Conservation (phyloP, 2,797 vertebrate genomes). For the Phyllotis vaccarum region DNA sequence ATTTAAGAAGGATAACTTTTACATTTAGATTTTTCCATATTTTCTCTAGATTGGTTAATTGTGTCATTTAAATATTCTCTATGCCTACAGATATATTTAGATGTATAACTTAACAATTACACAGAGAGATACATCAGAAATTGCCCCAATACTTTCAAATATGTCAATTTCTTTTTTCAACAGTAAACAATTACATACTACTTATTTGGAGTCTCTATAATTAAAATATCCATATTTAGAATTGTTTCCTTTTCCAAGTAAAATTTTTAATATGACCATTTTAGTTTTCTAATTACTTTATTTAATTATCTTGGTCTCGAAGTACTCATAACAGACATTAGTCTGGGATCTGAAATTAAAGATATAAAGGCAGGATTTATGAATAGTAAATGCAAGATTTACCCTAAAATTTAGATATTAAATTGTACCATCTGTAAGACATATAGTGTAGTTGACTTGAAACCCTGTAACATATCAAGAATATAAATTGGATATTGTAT, state of each 20-base stretch:
- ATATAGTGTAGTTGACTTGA: background rate
- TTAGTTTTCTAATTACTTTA: background rate
- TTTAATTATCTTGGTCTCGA: background rate
- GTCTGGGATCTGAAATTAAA: background rate
- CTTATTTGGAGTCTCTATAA: background rate
- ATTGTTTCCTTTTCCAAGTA: background rate
- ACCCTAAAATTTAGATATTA: background rate
- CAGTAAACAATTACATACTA: background rate
- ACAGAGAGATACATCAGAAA: background rate
- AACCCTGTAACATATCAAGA: background rate
- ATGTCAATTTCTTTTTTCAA: background rate
- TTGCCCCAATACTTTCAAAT: background rate
- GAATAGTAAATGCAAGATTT: background rate
- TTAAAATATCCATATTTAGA: background rate
- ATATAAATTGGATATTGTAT: background rate
- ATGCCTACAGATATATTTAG: background rate
- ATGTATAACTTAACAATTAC: background rate
- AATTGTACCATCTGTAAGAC: background rate
- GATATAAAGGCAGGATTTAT: background rate
- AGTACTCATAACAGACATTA: background rate
- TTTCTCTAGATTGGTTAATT: background rate
- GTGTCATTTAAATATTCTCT: background rate
- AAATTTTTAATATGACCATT: background rate
- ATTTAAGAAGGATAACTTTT: background rate
- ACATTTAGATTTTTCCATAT: background rate